Conservation (phyloP, 1,140 invertebrate species). For the Cherax destructor region DNA sequence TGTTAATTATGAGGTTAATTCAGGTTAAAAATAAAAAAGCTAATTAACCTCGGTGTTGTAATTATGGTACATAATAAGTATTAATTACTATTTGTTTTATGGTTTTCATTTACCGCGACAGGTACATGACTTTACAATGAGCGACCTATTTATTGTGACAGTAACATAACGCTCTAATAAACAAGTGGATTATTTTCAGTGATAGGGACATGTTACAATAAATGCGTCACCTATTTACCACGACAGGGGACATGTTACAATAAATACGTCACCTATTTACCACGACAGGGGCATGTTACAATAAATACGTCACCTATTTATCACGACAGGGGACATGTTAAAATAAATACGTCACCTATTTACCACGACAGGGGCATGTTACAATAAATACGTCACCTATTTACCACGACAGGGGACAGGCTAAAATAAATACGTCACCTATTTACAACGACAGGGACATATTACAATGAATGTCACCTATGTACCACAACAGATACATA, state of each 20-base stretch:
- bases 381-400: constrained; percentile 26
- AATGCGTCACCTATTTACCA: constrained; percentile 9
- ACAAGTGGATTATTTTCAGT: background rate
- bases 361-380: background rate
- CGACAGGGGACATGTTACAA: too few species aligned
- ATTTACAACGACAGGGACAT: background rate
- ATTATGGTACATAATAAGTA: background rate
- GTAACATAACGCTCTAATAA: too few species aligned
- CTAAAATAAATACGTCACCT: background rate
- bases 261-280: background rate
- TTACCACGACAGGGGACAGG: too few species aligned
- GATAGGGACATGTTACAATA: constrained; percentile 23
- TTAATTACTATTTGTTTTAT: background rate
- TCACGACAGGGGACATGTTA: too few species aligned
- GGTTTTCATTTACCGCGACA: too few species aligned
- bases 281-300: constrained; percentile 1
- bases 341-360: background rate
- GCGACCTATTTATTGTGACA: too few species aligned
- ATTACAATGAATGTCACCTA: constrained; percentile 27
- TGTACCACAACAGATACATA: too few species aligned
- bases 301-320: constrained; percentile 18
- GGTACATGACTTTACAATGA: background rate
- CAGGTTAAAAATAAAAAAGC: background rate
- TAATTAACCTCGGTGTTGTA: background rate
- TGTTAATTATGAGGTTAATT: background rate